phyloP scores from a whole-genome alignment of 2,113 vertebrate species.

The Psilopogon haemacephalus region DNA sequence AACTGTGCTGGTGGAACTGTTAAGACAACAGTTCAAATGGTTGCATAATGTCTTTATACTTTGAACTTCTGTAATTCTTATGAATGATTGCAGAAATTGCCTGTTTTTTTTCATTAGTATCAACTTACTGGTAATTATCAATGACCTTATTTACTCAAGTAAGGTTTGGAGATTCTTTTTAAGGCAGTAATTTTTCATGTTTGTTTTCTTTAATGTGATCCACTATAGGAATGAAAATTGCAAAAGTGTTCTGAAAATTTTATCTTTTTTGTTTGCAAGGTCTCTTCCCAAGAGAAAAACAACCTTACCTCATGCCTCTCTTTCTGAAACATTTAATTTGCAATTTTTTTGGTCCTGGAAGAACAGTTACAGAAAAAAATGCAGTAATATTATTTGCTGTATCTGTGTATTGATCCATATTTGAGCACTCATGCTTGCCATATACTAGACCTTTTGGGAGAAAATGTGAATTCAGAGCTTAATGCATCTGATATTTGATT shows the following conservation, averaged over 20 bases:
- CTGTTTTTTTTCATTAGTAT: not conserved
- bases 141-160: not conserved
- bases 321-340: not conserved
- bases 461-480: not conserved
- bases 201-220: not conserved
- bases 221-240: not conserved
- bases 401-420: not conserved
- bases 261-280: not conserved
- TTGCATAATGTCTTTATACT: not conserved
- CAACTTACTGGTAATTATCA: not conserved
- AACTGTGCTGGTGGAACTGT: not conserved
- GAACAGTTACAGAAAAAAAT: not conserved
- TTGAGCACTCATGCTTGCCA: not conserved
- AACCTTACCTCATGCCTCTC: not conserved
- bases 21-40: not conserved
- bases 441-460: not conserved
- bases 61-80: not conserved
- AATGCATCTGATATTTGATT: not conserved
- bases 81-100: not conserved
- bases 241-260: not conserved
- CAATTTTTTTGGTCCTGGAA: not conserved
- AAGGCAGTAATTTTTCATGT: not conserved
- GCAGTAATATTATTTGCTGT: not conserved
- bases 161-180: not conserved
- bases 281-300: not conserved